Evolutionary conservation across 2,797 vertebrate genomes (phyloP).

Genomic region (Manis crassicaudata): DNA sequence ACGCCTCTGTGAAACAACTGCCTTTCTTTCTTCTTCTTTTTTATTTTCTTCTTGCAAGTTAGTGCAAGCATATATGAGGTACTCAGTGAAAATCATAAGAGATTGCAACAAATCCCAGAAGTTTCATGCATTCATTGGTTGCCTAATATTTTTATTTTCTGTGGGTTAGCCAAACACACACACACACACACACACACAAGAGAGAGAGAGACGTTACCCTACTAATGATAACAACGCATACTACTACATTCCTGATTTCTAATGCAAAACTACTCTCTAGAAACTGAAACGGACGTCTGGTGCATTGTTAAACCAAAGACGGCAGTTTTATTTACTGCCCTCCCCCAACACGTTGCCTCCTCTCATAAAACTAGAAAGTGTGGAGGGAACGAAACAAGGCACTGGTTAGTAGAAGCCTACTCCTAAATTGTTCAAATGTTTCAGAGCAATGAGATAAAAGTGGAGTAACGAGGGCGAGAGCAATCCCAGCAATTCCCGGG

Average conservation of each 20-base stretch:
- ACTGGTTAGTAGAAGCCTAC: not conserved
- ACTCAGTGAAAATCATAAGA: not conserved
- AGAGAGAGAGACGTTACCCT: not conserved
- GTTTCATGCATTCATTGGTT: not conserved
- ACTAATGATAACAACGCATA: not conserved
- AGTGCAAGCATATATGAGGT: not conserved
- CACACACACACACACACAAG: not conserved
- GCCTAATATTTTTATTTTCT: not conserved
- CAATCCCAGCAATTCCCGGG: not conserved
- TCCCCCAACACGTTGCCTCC: not conserved
- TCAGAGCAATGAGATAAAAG: not conserved
- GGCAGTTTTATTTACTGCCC: not conserved
- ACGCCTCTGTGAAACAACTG: slow-evolving; percentile 62
- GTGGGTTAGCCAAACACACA: not conserved
- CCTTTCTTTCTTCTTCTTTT: slow-evolving; percentile 5
- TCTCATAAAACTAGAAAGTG: not conserved
- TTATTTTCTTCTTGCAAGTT: not conserved
- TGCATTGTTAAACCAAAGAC: not conserved
- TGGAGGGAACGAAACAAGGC: not conserved
- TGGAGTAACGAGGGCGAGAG: not conserved
- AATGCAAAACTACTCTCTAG: not conserved
- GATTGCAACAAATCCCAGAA: slow-evolving; percentile 8
- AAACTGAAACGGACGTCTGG: not conserved
- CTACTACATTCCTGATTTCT: not conserved
- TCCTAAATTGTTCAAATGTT: not conserved